Conservation (phyloP, 2,888 invertebrate species). For the Balanococcus diminutus region DNA sequence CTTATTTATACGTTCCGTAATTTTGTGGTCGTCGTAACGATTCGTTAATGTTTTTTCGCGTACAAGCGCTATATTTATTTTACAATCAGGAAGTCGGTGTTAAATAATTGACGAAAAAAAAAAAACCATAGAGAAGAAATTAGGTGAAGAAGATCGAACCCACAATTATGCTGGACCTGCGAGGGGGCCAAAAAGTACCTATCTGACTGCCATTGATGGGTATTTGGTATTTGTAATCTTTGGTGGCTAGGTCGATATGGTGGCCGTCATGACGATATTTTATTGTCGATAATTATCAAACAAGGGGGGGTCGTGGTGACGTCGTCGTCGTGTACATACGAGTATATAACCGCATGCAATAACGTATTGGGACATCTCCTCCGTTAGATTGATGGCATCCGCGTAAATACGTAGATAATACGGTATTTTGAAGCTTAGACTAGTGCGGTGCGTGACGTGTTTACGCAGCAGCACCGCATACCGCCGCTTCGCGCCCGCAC, state of each 20-base stretch:
- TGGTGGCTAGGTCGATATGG: background rate
- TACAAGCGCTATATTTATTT: background rate
- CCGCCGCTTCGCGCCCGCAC: background rate
- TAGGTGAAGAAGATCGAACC: background rate
- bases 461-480: background rate
- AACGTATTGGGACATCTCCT: constrained; percentile 15
- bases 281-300: constrained; percentile 25
- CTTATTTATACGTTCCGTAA: background rate
- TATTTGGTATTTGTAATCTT: background rate
- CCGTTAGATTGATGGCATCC: constrained; percentile 18
- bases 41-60: background rate
- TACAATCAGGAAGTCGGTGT: background rate
- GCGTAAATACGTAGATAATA: constrained; percentile 19
- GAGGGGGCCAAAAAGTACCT: too few relatives aligned
- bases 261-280: constrained; percentile 4
- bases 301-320: background rate
- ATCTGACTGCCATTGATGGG: background rate
- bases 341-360: constrained; percentile 11
- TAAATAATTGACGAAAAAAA: background rate
- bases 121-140: too few relatives aligned
- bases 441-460: constrained; percentile 10
- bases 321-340: background rate
- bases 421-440: constrained; percentile 1
- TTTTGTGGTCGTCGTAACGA: background rate
- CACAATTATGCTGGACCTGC: background rate